Conservation (phyloP, 2,113 vertebrate species). For the Gobio gobio region DNA sequence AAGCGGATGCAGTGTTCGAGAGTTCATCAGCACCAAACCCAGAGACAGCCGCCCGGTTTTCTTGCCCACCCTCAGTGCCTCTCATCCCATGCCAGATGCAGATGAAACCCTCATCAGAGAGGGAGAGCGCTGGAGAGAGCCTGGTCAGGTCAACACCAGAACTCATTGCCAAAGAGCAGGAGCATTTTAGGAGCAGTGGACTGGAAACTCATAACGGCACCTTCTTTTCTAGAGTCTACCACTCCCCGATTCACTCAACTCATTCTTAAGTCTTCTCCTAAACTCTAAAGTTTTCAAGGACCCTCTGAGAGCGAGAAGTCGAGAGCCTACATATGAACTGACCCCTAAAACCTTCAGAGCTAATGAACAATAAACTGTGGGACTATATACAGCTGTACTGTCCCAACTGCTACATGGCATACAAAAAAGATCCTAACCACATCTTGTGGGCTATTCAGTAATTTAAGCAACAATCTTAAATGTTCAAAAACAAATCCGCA, state of each 20-base stretch:
- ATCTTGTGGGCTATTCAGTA: not conserved
- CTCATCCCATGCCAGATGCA: conserved; percentile 82
- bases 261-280: conserved; percentile 32
- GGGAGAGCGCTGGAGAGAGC: conserved; percentile 62
- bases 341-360: conserved; percentile 9
- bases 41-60: conserved; percentile 61
- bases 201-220: conserved; percentile 51
- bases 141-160: conserved; percentile 65
- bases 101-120: conserved; percentile 57
- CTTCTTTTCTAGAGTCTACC: conserved; percentile 65
- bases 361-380: conserved; percentile 19
- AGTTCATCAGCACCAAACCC: conserved; percentile 43
- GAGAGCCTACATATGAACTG: not conserved
- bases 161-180: conserved; percentile 68
- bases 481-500: not conserved
- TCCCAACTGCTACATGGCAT: conserved; percentile 14
- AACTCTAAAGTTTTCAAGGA: conserved; percentile 23
- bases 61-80: conserved; percentile 72
- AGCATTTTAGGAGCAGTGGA: conserved; percentile 69
- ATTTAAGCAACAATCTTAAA: conserved; percentile 20
- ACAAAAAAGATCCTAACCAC: not conserved
- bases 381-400: not conserved
- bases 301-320: conserved; percentile 29
- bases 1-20: conserved; percentile 78
- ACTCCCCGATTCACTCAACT: conserved; percentile 66